Percentiles rank a stretch among this genome's conserved stretches.
phyloP scores from a whole-genome alignment of 1,140 invertebrate genomes.

The Neodiprion pinetum region DNA sequence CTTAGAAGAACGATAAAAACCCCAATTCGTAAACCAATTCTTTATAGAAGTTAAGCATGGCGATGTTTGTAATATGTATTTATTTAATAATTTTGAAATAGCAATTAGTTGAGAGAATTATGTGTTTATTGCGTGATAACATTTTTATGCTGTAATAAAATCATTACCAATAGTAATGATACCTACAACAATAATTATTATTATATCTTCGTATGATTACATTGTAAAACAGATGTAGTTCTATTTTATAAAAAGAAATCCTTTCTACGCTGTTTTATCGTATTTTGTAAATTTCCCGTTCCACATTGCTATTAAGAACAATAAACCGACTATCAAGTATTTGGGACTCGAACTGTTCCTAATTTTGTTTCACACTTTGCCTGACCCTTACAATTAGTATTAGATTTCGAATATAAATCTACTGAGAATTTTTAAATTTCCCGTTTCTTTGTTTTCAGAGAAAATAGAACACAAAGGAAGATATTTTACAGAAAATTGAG shows the following conservation, averaged over 20 bases:
- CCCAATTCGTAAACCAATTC: conserved; percentile 42
- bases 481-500: too few relatives aligned
- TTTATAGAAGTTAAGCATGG: conserved; percentile 52
- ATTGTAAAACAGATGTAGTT: conserved; percentile 42
- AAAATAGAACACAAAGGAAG: too few relatives aligned
- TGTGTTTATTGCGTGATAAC: conserved; percentile 41
- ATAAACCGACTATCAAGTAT: background rate
- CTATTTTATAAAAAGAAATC: conserved; percentile 45
- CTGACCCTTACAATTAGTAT: too few relatives aligned
- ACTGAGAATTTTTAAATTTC: too few relatives aligned
- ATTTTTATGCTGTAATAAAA: conserved; percentile 37
- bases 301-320: conserved; percentile 34
- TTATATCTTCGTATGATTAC: conserved; percentile 35
- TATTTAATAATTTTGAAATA: conserved; percentile 53
- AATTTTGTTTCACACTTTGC: too few relatives aligned
- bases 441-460: too few relatives aligned
- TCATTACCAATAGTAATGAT: too few relatives aligned
- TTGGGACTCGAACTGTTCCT: too few relatives aligned
- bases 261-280: conserved; percentile 38
- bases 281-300: conserved; percentile 40
- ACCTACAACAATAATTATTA: conserved; percentile 14
- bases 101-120: conserved; percentile 34
- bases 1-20: conserved; percentile 84
- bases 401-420: too few relatives aligned
- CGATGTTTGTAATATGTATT: conserved; percentile 56